Base-by-base conservation (phyloP, 2,797 vertebrate species). In the Darevskia nairensis region DNA sequence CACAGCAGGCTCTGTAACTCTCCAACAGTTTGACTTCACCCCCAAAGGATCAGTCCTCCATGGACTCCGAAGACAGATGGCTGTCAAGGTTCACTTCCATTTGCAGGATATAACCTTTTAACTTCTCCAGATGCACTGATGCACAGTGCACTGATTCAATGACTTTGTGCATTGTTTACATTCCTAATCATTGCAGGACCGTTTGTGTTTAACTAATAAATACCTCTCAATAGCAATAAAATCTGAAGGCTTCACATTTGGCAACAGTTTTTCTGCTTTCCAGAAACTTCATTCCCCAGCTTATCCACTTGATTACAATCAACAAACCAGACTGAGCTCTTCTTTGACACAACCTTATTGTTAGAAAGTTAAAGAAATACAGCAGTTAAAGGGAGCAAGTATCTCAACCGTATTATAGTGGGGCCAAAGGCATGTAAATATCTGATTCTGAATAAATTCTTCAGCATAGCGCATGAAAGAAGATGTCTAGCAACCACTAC, bases 281-380 rank as follows among this genome's bases (percentile, higher is more conserved):
- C 50, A 39, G 1, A 84, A 59, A 50, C 74, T 74, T 75, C 71
- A 55, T 41, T 39, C 2, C n/a, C 55, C 32, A 85, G 15, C 23
- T 55, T 69, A 35, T 55, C 85, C 71, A 35, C 77, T 86, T 59
- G 39, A 80, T 86, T 86, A 25, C 85, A 59, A 27, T 80, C 55
- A 71, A 72, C 66, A 86, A 69, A 80, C 23, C 44, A 69, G 46
- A 29, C 71, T 59, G 44, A 80, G 44, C 23, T 71, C 25, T 69
- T 79, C 61, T 80, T 69, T 79, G 69, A 80, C 69, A 23, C 55
- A 80, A 80, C 69, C 23, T 77, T 39, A 71, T 29, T 35, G 46
- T 76, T 59, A 3, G 80, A 79, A 80, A 32, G 13, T 13, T 71
- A 32, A 55, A 39, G 66, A 80, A 80, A 55, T 86, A 66, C 25